A percentile compares a stretch with the other conserved stretches of the same genome.
Evolutionary conservation across 30 jellyfish, hydroid and myxozoan species (phyloP).

Genomic region (Rhopilema esculentum): DNA sequence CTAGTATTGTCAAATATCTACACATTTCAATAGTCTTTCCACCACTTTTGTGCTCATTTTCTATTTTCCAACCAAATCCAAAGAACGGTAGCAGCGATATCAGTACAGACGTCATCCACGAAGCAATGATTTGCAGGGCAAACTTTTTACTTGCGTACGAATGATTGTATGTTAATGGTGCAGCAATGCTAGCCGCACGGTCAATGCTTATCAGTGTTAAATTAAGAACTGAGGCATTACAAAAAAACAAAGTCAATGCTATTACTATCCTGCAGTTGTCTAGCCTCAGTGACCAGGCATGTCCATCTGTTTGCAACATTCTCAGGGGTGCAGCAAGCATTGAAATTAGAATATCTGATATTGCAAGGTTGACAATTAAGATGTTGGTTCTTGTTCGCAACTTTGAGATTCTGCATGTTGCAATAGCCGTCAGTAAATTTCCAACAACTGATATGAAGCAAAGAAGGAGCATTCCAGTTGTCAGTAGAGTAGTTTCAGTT

Average conservation of each 20-base stretch:
- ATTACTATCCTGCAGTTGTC: slow-evolving; percentile 55
- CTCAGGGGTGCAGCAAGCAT: slow-evolving; percentile 72
- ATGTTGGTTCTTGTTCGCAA: slow-evolving; percentile 55
- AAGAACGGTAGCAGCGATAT: slow-evolving; percentile 53
- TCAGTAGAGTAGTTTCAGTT: not conserved
- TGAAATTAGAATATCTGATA: slow-evolving; percentile 60
- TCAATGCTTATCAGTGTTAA: slow-evolving; percentile 69
- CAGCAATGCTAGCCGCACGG: slow-evolving; percentile 58
- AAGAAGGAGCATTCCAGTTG: slow-evolving; percentile 53
- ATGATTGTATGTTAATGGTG: slow-evolving; percentile 66
- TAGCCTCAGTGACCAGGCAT: slow-evolving; percentile 33
- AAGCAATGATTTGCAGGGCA: slow-evolving; percentile 9
- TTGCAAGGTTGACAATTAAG: slow-evolving; percentile 62
- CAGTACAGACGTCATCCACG: slow-evolving; percentile 49
- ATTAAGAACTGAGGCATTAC: slow-evolving; percentile 72
- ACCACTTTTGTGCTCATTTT: not conserved
- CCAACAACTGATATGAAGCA: slow-evolving; percentile 46
- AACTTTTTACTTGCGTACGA: not conserved
- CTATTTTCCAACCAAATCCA: slow-evolving; percentile 57
- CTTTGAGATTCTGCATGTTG: slow-evolving; percentile 32
- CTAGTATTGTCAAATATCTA: slow-evolving; percentile 57
- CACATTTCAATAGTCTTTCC: slow-evolving; percentile 26
- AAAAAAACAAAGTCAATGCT: slow-evolving; percentile 53
- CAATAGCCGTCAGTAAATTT: slow-evolving; percentile 40
- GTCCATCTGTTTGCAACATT: slow-evolving; percentile 44